Conservation (phyloP, 2,797 vertebrate species). For the Clangula hyemalis region DNA sequence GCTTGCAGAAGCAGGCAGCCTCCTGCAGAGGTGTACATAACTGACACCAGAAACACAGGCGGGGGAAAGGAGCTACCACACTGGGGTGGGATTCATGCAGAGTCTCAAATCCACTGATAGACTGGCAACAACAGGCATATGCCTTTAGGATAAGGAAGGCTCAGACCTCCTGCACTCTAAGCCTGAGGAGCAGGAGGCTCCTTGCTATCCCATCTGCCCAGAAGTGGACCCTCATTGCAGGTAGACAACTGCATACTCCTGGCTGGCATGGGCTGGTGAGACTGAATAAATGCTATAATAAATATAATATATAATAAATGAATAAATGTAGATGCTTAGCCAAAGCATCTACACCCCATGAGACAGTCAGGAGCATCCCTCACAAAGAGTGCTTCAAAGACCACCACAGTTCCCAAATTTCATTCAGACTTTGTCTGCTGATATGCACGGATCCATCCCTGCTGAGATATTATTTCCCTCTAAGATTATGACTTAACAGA, state of each 20-base stretch:
- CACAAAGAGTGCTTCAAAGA: neutral
- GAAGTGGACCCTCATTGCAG: neutral
- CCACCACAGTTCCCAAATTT: neutral
- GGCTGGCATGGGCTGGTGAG: neutral
- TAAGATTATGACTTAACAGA: conserved; percentile 21
- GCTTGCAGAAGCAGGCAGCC: neutral
- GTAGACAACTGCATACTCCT: neutral
- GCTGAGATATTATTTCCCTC: conserved; percentile 30
- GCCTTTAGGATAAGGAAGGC: neutral
- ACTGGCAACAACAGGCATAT: neutral
- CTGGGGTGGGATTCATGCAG: neutral
- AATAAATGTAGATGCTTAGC: neutral
- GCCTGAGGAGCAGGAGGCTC: neutral
- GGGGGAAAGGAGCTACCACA: neutral
- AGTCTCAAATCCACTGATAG: neutral
- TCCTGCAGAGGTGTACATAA: neutral
- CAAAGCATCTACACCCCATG: neutral
- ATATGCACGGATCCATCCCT: neutral
- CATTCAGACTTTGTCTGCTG: neutral
- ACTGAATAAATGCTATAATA: neutral
- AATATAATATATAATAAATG: too few species aligned
- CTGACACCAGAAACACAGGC: neutral
- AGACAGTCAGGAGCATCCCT: neutral
- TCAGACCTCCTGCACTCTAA: neutral
- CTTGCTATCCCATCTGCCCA: neutral